Conservation (phyloP, 2,113 vertebrate species). For the Syngnathus typhle region DNA sequence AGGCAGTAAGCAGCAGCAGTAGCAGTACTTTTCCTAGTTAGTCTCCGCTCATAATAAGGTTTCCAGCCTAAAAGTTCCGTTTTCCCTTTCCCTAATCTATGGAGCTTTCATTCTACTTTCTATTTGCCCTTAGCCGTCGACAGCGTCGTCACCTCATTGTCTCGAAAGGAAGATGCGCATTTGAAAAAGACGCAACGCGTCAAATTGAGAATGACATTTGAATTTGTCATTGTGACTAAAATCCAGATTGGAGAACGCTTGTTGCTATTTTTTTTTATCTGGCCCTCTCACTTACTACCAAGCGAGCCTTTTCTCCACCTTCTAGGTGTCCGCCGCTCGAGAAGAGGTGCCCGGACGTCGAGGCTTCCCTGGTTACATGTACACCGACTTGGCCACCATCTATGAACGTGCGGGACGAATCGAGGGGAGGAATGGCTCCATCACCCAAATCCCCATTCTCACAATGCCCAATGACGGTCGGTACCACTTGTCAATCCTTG, state of each 20-base stretch:
- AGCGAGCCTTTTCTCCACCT: neutral
- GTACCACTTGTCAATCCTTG: conserved; percentile 25
- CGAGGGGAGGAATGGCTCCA: conserved; percentile 75
- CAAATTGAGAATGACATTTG: neutral
- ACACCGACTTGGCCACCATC: conserved; percentile 74
- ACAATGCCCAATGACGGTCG: conserved; percentile 72
- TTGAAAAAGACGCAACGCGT: neutral
- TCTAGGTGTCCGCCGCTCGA: conserved; percentile 68
- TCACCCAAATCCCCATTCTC: conserved; percentile 77
- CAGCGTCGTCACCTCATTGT: neutral
- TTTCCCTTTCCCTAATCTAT: conserved; percentile 25
- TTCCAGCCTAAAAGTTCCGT: conserved; percentile 41
- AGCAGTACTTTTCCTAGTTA: conserved; percentile 25
- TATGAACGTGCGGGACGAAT: conserved; percentile 71
- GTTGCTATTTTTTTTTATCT: neutral
- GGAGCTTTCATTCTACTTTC: neutral
- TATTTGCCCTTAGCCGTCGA: neutral
- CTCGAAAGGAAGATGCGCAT: neutral
- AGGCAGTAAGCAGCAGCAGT: neutral
- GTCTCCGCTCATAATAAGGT: conserved; percentile 34
- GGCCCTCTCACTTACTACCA: too few relatives aligned
- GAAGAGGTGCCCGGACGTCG: conserved; percentile 70
- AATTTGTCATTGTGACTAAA: neutral
- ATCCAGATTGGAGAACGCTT: neutral
- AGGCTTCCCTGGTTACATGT: conserved; percentile 74